Conservation (phyloP, 2,113 vertebrate species). For the Clarias batrachus region DNA sequence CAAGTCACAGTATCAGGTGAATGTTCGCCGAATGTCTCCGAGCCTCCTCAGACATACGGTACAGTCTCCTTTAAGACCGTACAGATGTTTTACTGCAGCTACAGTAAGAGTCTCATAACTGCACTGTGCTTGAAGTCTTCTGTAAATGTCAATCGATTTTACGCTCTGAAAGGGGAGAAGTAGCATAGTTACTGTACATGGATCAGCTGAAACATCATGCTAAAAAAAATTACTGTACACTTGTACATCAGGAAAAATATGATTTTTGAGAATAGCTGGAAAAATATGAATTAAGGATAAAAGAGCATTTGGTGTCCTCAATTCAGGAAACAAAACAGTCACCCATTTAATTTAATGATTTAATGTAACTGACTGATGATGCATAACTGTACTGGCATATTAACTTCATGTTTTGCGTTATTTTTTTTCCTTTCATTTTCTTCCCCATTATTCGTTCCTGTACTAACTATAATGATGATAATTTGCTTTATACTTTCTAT, state of each 20-base stretch:
- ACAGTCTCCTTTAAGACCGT: too few species aligned
- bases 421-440: neutral
- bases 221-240: neutral
- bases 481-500: neutral
- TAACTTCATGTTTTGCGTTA: neutral
- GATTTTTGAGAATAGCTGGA: neutral
- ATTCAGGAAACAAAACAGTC: neutral
- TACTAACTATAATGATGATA: neutral
- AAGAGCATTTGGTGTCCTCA: neutral
- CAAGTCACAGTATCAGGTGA: too few species aligned
- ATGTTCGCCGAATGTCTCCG: too few species aligned
- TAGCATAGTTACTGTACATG: neutral
- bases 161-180: too few species aligned
- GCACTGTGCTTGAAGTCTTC: too few species aligned
- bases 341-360: neutral
- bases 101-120: too few species aligned
- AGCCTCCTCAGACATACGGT: too few species aligned
- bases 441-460: neutral
- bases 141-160: too few species aligned
- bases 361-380: neutral
- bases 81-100: too few species aligned
- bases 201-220: neutral
- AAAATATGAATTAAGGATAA: neutral
- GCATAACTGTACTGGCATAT: neutral
- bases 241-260: neutral